Conservation (phyloP, 2,113 vertebrate genomes). For the Oncorhynchus masou region DNA sequence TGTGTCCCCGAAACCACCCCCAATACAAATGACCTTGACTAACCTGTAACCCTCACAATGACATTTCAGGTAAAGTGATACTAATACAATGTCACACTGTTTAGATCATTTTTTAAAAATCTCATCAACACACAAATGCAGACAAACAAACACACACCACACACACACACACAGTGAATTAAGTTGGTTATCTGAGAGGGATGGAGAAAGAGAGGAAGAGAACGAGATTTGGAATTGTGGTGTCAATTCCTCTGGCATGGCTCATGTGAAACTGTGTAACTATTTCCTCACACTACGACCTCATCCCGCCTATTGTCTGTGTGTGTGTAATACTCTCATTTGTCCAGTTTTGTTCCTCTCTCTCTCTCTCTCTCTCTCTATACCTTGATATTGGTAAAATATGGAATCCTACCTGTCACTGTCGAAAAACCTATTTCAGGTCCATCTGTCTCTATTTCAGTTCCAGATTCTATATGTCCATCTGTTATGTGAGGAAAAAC, state of each 20-base stretch:
- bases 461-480: background rate
- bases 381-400: too few relatives aligned
- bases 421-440: background rate
- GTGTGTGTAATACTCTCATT: conserved; percentile 9
- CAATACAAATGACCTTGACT: too few relatives aligned
- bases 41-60: too few relatives aligned
- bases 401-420: background rate
- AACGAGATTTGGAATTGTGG: conserved; percentile 14
- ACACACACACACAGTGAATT: conserved; percentile 15
- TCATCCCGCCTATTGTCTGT: conserved; percentile 37
- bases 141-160: conserved; percentile 4
- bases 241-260: conserved; percentile 43
- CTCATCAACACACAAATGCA: background rate
- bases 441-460: background rate
- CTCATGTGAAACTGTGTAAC: conserved; percentile 52
- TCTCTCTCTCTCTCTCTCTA: too few relatives aligned
- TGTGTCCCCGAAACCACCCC: too few relatives aligned
- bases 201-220: background rate
- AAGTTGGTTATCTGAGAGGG: conserved; percentile 4
- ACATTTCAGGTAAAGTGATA: conserved; percentile 32
- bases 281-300: conserved; percentile 44
- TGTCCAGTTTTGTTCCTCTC: too few relatives aligned
- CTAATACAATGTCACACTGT: background rate
- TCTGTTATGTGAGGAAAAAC: background rate
- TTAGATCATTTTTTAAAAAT: too few relatives aligned